phyloP scores from a whole-genome alignment of 2,797 vertebrate genomes.

The Serranus cabrilla region DNA sequence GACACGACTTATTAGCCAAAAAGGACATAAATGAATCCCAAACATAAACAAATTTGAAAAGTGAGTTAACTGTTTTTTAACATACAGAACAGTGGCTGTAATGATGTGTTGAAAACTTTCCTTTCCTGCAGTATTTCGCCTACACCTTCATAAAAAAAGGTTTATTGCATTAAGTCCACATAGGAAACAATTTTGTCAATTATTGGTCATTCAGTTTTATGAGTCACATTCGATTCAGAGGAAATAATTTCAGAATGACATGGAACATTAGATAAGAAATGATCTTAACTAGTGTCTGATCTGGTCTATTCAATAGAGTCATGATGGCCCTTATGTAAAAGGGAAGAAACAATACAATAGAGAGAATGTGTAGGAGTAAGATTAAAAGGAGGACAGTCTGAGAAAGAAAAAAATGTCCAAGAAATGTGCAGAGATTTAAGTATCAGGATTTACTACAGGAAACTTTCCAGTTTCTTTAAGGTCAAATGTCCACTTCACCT shows the following conservation, averaged over 20 bases:
- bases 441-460: conserved; percentile 1
- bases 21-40: no score
- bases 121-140: not conserved
- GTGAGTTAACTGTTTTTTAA: not conserved
- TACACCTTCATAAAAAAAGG: not conserved
- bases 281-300: conserved; percentile 1
- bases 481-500: conserved; percentile 42
- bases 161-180: not conserved
- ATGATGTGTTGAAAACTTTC: conserved; percentile 10
- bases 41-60: no score
- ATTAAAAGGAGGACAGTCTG: not conserved
- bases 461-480: conserved; percentile 14
- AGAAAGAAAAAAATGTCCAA: not conserved
- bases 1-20: no score
- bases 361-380: not conserved
- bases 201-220: conserved; percentile 6
- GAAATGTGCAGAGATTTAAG: not conserved
- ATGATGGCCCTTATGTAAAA: not conserved
- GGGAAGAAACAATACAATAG: not conserved
- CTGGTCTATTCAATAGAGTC: not conserved
- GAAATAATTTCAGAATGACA: conserved; percentile 5
- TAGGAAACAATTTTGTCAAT: not conserved
- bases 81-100: not conserved
- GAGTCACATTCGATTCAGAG: conserved; percentile 5
- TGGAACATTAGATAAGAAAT: conserved; percentile 5